phyloP scores from a whole-genome alignment of 2,888 invertebrate species.

The Amphiduros pacificus region DNA sequence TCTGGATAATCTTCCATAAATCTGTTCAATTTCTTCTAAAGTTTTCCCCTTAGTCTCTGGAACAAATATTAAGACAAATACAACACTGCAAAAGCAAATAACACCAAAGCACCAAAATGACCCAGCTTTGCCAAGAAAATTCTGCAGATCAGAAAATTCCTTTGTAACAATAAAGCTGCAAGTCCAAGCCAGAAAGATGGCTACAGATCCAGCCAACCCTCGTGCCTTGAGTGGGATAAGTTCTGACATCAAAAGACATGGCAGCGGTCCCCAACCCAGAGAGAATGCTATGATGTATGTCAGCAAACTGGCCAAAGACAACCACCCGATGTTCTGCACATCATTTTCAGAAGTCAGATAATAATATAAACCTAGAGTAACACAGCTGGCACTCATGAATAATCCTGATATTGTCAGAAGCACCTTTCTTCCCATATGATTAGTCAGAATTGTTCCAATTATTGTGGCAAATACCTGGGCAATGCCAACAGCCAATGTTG shows the following conservation, averaged over 20 bases:
- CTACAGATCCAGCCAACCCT: neutral
- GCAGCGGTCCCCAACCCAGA: constrained; percentile 11
- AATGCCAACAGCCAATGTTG: neutral
- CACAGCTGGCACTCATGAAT: neutral
- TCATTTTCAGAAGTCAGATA: neutral
- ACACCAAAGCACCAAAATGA: constrained; percentile 12
- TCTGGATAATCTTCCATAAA: too few species aligned
- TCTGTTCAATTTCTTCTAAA: constrained; percentile 11
- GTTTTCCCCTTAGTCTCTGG: constrained; percentile 16
- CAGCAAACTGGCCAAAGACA: neutral
- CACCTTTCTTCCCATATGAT: neutral
- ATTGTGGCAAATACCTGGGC: constrained; percentile 5
- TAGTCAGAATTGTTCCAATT: neutral
- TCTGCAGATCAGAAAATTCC: constrained; percentile 6
- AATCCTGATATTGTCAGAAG: neutral
- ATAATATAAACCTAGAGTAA: constrained; percentile 2
- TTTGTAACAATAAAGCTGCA: constrained; percentile 8
- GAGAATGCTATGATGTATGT: constrained; percentile 2
- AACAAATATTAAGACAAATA: neutral
- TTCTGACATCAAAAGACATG: constrained; percentile 9
- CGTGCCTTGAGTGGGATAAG: neutral
- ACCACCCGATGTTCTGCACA: neutral
- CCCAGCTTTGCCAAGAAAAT: neutral
- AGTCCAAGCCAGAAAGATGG: neutral
- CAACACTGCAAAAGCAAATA: neutral